Conservation (phyloP, 2,888 invertebrate species). For the Creontiades dilutus region DNA sequence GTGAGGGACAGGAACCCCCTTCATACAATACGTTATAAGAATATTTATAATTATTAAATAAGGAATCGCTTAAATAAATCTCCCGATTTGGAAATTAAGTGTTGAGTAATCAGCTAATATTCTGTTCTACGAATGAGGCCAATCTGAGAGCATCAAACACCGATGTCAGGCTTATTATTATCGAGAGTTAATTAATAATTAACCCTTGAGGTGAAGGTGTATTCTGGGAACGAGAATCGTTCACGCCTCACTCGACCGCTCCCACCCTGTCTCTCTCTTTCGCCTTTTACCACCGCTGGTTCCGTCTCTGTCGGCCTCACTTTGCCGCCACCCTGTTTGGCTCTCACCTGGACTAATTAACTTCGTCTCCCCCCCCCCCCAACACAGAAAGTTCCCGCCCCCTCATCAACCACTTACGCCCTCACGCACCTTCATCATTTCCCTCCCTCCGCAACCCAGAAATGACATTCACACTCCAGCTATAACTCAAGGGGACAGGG, state of each 20-base stretch:
- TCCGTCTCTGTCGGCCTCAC: neutral
- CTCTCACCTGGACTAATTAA: conserved; percentile 47
- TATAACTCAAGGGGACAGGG: conserved; percentile 14
- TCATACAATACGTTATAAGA: too few species aligned
- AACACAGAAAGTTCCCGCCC: neutral
- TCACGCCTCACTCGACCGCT: neutral
- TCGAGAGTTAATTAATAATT: conserved; percentile 34
- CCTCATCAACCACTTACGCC: conserved; percentile 35
- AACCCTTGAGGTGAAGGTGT: conserved; percentile 10
- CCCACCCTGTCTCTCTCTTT: neutral
- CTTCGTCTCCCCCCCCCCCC: neutral
- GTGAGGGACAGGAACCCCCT: too few species aligned
- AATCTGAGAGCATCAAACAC: too few species aligned
- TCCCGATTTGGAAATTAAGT: too few species aligned
- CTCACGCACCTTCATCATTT: conserved; percentile 25
- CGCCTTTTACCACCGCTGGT: neutral
- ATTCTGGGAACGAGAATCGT: neutral
- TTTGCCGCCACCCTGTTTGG: conserved; percentile 23
- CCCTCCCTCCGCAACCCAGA: neutral
- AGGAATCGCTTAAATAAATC: too few species aligned
- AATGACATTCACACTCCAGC: conserved; percentile 38
- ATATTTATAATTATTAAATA: too few species aligned
- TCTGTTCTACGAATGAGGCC: too few species aligned
- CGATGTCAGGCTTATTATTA: neutral
- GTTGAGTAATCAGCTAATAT: too few species aligned